A percentile compares a stretch with the other conserved stretches of the same genome.
These are phyloP conservation scores for Galemys pyrenaicus DNA, from an alignment of 2,113 vertebrate genomes.

Conservation along the genomic window DNA sequence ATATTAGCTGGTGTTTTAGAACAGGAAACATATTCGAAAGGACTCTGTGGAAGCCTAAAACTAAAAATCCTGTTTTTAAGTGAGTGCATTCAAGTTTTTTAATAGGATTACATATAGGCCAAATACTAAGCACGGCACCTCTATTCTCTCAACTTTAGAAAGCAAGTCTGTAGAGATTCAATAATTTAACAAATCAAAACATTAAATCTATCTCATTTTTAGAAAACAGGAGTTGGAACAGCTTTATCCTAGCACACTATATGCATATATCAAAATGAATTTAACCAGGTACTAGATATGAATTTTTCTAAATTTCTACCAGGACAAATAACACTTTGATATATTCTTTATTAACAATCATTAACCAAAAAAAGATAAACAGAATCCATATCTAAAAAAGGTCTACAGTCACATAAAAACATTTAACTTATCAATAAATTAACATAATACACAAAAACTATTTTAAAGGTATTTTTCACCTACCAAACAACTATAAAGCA, in stretches of 20 bases:
- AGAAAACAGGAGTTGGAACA: not conserved
- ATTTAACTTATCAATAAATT: not conserved
- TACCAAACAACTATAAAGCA: constrained; percentile 19
- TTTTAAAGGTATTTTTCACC: not conserved
- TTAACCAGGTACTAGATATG: not conserved
- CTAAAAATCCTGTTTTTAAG: constrained; percentile 69
- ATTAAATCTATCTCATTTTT: not conserved
- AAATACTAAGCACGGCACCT: not conserved
- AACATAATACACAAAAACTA: not conserved
- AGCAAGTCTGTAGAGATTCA: not conserved
- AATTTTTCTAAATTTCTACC: constrained; percentile 34
- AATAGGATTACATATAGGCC: not conserved
- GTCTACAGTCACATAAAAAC: not conserved
- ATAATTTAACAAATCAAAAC: not conserved
- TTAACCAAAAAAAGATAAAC: not conserved
- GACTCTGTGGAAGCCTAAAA: constrained; percentile 23
- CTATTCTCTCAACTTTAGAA: not conserved
- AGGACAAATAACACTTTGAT: not conserved
- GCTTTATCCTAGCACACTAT: not conserved
- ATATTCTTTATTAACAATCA: constrained; percentile 3
- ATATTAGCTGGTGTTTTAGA: constrained; percentile 45
- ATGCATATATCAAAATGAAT: not conserved
- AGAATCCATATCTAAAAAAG: not conserved
- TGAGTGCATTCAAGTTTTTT: not conserved
- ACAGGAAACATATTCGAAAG: constrained; percentile 73